These are phyloP conservation scores for Camelus dromedarius DNA, from an alignment of 2,113 vertebrate species.

Conservation along the genomic window DNA sequence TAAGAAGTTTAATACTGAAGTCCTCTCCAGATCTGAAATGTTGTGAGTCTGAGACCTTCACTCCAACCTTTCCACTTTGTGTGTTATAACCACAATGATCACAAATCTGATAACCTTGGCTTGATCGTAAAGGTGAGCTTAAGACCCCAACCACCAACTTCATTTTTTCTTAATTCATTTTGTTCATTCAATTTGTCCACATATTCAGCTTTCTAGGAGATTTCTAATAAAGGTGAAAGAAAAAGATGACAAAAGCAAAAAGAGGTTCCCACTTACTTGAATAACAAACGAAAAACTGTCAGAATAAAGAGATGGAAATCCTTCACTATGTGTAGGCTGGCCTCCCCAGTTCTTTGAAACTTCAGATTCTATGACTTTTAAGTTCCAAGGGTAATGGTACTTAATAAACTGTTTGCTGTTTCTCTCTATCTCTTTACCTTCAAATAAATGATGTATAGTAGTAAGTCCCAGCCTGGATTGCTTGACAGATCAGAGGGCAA, in stretches of 20 bases:
- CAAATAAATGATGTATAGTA: conserved; percentile 15
- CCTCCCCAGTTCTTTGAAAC: not conserved
- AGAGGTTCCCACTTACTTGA: not conserved
- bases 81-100: no score
- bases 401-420: not conserved
- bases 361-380: not conserved
- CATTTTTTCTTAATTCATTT: conserved; percentile 20
- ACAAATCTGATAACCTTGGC: not conserved
- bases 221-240: not conserved
- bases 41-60: not conserved
- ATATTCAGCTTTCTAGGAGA: not conserved
- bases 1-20: not conserved
- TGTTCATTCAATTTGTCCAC: not conserved
- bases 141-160: not conserved
- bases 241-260: not conserved
- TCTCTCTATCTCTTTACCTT: not conserved
- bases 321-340: not conserved
- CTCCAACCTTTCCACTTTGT: rapidly evolving
- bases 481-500: not conserved
- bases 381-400: not conserved
- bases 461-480: not conserved
- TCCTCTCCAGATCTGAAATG: not conserved
- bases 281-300: not conserved
- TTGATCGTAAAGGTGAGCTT: not conserved
- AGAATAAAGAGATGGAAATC: not conserved